Conservation (phyloP, 2,113 vertebrate species). For the Odobenus rosmarus region DNA sequence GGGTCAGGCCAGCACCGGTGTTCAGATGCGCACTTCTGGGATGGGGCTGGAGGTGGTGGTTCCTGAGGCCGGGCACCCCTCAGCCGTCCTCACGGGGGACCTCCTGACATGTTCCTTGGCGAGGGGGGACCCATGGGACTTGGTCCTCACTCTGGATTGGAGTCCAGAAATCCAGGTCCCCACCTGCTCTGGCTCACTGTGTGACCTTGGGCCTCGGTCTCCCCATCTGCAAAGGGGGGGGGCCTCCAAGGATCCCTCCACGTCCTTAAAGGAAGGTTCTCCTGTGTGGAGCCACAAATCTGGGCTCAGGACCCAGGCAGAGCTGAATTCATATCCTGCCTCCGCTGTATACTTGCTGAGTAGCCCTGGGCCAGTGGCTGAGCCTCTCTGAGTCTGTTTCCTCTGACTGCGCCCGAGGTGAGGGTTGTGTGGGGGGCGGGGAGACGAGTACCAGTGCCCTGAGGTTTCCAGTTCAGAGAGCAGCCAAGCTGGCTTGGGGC, state of each 20-base stretch:
- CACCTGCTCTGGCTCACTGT: background rate
- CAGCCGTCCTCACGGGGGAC: accelerated
- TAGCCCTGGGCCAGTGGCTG: background rate
- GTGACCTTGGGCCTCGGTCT: background rate
- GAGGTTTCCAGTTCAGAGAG: background rate
- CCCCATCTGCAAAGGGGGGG: background rate
- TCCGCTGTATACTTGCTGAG: accelerated
- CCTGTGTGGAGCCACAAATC: background rate
- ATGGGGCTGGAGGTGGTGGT: background rate
- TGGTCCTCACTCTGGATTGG: background rate
- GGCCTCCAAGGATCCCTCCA: background rate
- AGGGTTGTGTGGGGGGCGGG: background rate
- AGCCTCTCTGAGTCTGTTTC: background rate
- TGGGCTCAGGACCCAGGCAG: background rate
- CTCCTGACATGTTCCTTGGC: accelerated
- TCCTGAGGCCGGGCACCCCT: background rate
- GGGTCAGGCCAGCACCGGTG: background rate
- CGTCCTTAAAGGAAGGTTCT: background rate
- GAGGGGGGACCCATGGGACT: background rate
- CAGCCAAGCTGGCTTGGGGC: background rate
- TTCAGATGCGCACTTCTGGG: background rate
- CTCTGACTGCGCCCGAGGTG: background rate
- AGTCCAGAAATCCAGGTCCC: background rate
- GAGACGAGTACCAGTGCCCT: background rate
- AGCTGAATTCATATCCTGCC: background rate